Evolutionary conservation across 2,113 vertebrate species (phyloP).

Genomic region (Sceloporus tristichus): DNA sequence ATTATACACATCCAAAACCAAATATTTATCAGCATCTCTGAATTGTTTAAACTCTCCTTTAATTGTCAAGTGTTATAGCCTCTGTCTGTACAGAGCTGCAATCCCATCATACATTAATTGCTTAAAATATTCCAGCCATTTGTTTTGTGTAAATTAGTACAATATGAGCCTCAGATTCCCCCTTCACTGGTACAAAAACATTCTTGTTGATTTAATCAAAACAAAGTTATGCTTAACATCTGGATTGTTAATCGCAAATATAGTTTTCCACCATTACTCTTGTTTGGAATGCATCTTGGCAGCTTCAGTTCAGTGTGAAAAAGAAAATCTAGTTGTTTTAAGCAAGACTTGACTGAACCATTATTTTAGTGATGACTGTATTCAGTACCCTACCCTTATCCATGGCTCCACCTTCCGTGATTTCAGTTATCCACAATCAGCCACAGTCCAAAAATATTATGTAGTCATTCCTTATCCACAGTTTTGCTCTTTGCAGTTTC

Average conservation of each 20-base stretch:
- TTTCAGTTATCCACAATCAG: too few species aligned
- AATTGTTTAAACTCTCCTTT: not conserved
- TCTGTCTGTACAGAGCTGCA: not conserved
- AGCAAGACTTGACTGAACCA: not conserved
- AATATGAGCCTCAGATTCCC: not conserved
- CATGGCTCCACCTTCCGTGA: too few species aligned
- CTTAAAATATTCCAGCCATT: not conserved
- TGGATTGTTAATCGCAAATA: not conserved
- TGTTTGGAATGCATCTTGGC: not conserved
- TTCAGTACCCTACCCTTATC: too few species aligned
- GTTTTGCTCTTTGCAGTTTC: too few species aligned
- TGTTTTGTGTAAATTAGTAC: not conserved
- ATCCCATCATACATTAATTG: not conserved
- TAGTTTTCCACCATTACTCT: not conserved
- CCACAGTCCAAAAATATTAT: too few species aligned
- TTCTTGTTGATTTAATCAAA: constrained; percentile 2
- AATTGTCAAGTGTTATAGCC: not conserved
- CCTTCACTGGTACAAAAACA: not conserved
- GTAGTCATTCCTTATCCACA: too few species aligned
- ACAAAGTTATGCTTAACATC: not conserved
- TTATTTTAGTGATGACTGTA: not conserved
- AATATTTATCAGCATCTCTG: not conserved
- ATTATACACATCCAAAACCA: not conserved
- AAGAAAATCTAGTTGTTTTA: not conserved
- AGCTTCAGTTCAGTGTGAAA: not conserved